Evolutionary conservation across 2,888 invertebrate species (phyloP), one percentile per base, ranked within the genome.

Genomic region (Pheosia gnoma): DNA sequence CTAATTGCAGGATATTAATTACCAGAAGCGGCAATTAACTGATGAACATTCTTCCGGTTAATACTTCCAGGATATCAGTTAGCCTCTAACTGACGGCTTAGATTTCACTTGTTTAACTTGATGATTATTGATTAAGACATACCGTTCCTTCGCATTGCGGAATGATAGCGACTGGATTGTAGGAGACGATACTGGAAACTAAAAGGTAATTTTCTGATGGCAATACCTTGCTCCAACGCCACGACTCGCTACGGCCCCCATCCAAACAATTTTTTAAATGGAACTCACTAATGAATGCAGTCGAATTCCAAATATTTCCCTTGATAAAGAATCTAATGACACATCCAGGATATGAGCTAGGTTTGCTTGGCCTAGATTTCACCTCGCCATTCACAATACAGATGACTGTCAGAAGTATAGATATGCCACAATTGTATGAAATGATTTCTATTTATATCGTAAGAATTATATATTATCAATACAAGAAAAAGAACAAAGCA

Each of bases 361-460:
- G 52, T 54, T 56, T 59, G 58, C 51, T 51, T 59, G 73, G 11
- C 78, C 80, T 71, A 73, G 80, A 80, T 80, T 80, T 80, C 80
- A 64, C 78, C 60, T 63, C 60, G 49, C 38, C 60, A 39, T 13
- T 7, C 56, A 41, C 25, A 56, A 13, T 56, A 56, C 45, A 45
- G 57, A 36, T 45, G 10, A 36, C 11, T 43, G 41, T 11, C 13
- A 55, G 55, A 55, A 55, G 39, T 4, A 39, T 39, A 39, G n/a
- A 38, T 55, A 52, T 6, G 25, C 52, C 52, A 36, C 2, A 43
- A 43, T 43, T 9, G 9, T 9, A 43, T 9, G 7, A 43, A 9
- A 43, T 43, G 25, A 25, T 25, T 25, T 25, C 25, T 25, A 25
- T 25, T 25, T 25, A 25, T 25, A 25, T 25, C 25, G 25, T 1